phyloP scores from a whole-genome alignment of 2,113 vertebrate species.

The Myiagra hebetior region DNA sequence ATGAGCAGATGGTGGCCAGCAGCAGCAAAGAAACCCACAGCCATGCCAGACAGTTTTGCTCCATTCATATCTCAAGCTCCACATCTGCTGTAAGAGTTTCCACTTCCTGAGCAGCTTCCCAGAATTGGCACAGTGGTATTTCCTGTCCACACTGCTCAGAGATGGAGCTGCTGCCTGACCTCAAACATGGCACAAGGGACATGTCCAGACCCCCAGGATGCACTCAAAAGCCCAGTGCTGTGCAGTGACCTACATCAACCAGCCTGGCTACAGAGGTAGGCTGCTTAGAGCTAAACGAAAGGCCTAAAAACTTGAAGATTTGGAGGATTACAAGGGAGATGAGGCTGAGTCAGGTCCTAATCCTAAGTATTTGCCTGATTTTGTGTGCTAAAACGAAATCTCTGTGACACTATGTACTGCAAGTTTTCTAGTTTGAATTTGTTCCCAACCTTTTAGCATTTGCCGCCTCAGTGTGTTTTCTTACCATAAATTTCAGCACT shows the following conservation, averaged over 20 bases:
- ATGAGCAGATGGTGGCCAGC: neutral
- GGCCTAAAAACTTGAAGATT: constrained; percentile 42
- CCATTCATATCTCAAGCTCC: neutral
- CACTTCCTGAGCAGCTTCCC: neutral
- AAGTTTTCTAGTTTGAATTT: neutral
- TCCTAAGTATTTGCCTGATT: constrained; percentile 14
- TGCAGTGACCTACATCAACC: constrained; percentile 10
- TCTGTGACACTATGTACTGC: neutral
- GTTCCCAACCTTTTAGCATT: neutral
- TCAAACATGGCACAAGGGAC: fast-evolving
- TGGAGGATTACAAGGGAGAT: constrained; percentile 42
- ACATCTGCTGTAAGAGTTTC: neutral
- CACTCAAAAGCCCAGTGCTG: fast-evolving
- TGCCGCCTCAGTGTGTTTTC: neutral
- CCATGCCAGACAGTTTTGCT: neutral
- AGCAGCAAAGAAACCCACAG: neutral
- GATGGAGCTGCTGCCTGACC: neutral
- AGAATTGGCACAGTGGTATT: neutral
- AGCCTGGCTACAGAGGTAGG: neutral
- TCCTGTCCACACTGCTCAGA: neutral
- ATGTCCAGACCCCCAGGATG: fast-evolving
- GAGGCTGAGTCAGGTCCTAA: constrained; percentile 44
- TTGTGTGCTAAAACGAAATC: constrained; percentile 1
- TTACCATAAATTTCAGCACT: neutral
- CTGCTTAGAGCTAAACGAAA: constrained; percentile 35